Evolutionary conservation across 2,113 vertebrate species (phyloP).

Genomic region (Clarias gariepinus): DNA sequence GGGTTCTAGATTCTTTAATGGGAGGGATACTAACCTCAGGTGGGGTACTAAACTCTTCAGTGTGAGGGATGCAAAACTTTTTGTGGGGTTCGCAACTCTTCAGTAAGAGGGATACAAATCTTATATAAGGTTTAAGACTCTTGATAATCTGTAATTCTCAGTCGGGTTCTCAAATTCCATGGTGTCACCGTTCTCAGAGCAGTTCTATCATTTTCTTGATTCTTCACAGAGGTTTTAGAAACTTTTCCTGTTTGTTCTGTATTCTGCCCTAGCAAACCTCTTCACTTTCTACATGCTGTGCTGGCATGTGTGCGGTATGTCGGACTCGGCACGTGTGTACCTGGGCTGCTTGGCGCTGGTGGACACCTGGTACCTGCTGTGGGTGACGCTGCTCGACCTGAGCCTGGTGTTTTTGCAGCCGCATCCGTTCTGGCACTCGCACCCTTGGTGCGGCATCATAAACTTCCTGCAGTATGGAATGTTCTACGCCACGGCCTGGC

Average conservation of each 20-base stretch:
- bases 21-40: background rate
- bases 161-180: background rate
- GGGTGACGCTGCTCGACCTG: constrained; percentile 76
- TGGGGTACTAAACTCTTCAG: background rate
- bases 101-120: too few relatives aligned
- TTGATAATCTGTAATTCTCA: too few relatives aligned
- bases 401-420: constrained; percentile 70
- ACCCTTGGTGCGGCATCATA: constrained; percentile 72
- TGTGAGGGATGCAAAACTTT: background rate
- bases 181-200: background rate
- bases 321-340: constrained; percentile 68
- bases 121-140: too few relatives aligned
- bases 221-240: background rate
- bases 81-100: background rate
- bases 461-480: constrained; percentile 72
- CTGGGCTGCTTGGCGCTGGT: constrained; percentile 70
- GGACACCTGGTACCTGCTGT: constrained; percentile 74
- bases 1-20: background rate
- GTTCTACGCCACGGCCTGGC: constrained; percentile 75
- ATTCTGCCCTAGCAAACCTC: constrained; percentile 68
- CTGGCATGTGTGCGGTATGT: constrained; percentile 76
- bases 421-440: constrained; percentile 73
- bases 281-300: constrained; percentile 77
- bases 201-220: background rate
- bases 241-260: background rate